Conservation (phyloP, 2,888 invertebrate species). For the Ichneumoninae sp. region DNA sequence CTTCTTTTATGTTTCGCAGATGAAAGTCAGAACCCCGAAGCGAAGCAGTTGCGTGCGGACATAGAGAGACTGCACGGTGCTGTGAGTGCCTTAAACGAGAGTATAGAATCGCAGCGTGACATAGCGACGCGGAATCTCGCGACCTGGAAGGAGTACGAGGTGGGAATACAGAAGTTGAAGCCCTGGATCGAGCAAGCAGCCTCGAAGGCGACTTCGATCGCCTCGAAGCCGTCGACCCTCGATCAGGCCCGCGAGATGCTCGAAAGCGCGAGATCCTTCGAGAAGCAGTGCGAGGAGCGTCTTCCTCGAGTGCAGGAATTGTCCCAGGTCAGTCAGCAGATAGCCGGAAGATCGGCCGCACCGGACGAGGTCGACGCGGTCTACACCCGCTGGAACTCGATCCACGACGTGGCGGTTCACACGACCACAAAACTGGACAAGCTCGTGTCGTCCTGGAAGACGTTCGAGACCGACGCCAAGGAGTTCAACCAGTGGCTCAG, state of each 20-base stretch:
- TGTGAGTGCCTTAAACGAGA: conserved; percentile 91
- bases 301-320: conserved; percentile 90
- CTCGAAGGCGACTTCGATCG: conserved; percentile 89
- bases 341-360: conserved; percentile 90
- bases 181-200: conserved; percentile 96
- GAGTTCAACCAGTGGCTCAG: conserved; percentile 92
- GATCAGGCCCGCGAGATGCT: conserved; percentile 93
- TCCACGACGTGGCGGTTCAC: conserved; percentile 92
- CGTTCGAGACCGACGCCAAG: conserved; percentile 91
- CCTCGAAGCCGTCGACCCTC: conserved; percentile 91
- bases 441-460: conserved; percentile 92
- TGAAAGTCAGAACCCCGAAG: conserved; percentile 89
- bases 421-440: conserved; percentile 92
- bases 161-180: conserved; percentile 91
- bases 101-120: conserved; percentile 91
- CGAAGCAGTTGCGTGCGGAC: conserved; percentile 90
- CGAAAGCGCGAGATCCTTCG: conserved; percentile 89
- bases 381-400: conserved; percentile 92
- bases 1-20: conserved; percentile 77
- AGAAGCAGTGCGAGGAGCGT: conserved; percentile 91
- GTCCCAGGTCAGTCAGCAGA: conserved; percentile 90
- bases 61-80: conserved; percentile 91
- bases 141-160: conserved; percentile 94
- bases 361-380: conserved; percentile 94
- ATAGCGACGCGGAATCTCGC: conserved; percentile 91